Evolutionary conservation across 2,888 invertebrate genomes (phyloP), one percentile per base, ranked within the genome.

Genomic region (Nemotelus nigrinus): DNA sequence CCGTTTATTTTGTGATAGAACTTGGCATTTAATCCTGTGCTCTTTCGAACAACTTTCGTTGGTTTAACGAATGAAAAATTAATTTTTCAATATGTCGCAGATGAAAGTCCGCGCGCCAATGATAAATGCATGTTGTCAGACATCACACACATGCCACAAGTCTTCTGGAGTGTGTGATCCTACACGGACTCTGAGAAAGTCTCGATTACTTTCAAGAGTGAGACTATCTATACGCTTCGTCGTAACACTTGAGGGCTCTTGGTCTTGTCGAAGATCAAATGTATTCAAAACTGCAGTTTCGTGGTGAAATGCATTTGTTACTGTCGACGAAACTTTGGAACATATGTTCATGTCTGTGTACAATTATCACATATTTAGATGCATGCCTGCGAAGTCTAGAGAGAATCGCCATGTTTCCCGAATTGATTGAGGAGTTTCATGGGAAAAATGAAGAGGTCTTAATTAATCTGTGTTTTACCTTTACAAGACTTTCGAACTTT

Each of bases 241-340:
- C 47, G 47, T 3, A 72, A 70, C 41, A 7, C 25, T 39, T 63
- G 63, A 63, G 4, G 4, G 57, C 25, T 5, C 41, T 63, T 41
- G 63, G 48, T 63, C 60, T 74, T 74, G 7, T 10, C 45, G 8
- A 39, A 60, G 39, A 44, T 58, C 25, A 45, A 58, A 72, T 39
- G 47, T 45, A 60, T 60, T n/a, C n/a, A 74, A 74, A 74, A 74
- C 74, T 60, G 74, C 70, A 70, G 60, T 84, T 85, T 85, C 83
- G 84, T 83, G 83, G 83, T 84, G 85, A 84, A 82, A 80, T 81
- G 83, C 82, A 86, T 87, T 87, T 86, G 85, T 86, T 87, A 84
- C 85, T 86, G 86, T 86, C 86, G 86, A 84, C 25, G 83, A 82
- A 82, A 83, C 82, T 85, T 44, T 39, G 45, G 55, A 84, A 85